Evolutionary conservation across 1,140 invertebrate species (phyloP), one percentile per base, ranked within the genome.

Genomic region (Colletes gigas): DNA sequence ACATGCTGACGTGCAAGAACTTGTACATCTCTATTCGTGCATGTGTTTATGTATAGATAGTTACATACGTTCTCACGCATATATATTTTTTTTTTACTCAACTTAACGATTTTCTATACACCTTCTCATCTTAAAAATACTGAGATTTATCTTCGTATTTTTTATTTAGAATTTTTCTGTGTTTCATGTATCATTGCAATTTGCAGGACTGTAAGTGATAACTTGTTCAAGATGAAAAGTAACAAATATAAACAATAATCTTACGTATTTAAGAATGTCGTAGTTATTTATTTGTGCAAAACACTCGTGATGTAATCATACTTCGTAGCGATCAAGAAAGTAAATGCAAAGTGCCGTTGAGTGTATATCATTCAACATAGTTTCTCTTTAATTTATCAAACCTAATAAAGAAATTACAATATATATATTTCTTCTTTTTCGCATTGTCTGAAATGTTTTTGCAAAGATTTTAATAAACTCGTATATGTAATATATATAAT

Each of bases 231-330:
- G 15, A 19, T 10, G 1, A 21, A 73, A 30, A 50, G 8, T 65
- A 54, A 17, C 12, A 63, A 52, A 70, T 54, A 70, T 39, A 19
- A 66, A 66, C 52, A 21, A 54, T 77, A 50, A 68, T 3, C 10
- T 19, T 41, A 50, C 60, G 57, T 60, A 50, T 59, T 68, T 68
- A 60, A 60, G 60, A 59, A 60, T 60, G 19, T 60, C 65, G 12
- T 21, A 67, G 39, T 59, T 60, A 68, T 71, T 70, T 70, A 50
- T 21, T 67, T 67, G 44, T 63, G 39, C n/a, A 21, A 78, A 62
- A 63, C n/a, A 63, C 50, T 70, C 21, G 21, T 71, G 59, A 63
- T 54, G 57, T 63, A 54, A 69, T 68, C 54, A 17, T 10, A 63
- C 6, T 30, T 78, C 12, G 17, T 44, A 54, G 6, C 17, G 3